Conservation (phyloP, 2,113 vertebrate genomes). For the Boulengeromyrus knoepffleri region DNA sequence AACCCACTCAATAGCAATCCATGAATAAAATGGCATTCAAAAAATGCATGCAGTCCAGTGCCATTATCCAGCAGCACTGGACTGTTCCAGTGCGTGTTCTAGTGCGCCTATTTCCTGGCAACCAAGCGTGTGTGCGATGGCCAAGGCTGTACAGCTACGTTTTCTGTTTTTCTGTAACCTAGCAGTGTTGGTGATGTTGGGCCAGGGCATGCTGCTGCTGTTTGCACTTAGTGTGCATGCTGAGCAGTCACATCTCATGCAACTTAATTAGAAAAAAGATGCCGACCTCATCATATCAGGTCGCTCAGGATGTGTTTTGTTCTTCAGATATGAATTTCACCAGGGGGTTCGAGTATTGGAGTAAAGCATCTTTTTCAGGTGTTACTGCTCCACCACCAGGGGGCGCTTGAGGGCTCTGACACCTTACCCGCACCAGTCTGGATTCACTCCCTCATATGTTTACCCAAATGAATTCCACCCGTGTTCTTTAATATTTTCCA, state of each 20-base stretch:
- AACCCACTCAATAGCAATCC: background rate
- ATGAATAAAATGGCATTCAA: background rate
- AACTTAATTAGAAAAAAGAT: background rate
- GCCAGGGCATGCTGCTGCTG: background rate
- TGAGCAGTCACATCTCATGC: background rate
- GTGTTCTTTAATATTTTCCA: constrained; percentile 37
- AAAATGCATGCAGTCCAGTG: background rate
- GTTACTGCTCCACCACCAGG: background rate
- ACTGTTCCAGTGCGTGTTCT: background rate
- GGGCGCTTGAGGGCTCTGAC: background rate
- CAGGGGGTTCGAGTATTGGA: background rate
- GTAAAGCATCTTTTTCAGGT: background rate
- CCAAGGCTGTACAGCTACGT: background rate
- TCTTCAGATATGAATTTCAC: background rate
- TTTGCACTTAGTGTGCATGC: background rate
- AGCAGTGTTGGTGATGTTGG: background rate
- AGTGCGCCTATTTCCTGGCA: background rate
- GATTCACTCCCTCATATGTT: constrained; percentile 35
- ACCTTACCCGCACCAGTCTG: constrained; percentile 11
- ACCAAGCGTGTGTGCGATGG: background rate
- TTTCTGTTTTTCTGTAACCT: background rate
- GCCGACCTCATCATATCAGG: background rate
- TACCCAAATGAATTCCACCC: constrained; percentile 45
- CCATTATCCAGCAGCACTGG: background rate
- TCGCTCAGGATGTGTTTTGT: background rate